Evolutionary conservation across 2,797 vertebrate species (phyloP), one percentile per base, ranked within the genome.

Genomic region (Silurus lanzhouensis): DNA sequence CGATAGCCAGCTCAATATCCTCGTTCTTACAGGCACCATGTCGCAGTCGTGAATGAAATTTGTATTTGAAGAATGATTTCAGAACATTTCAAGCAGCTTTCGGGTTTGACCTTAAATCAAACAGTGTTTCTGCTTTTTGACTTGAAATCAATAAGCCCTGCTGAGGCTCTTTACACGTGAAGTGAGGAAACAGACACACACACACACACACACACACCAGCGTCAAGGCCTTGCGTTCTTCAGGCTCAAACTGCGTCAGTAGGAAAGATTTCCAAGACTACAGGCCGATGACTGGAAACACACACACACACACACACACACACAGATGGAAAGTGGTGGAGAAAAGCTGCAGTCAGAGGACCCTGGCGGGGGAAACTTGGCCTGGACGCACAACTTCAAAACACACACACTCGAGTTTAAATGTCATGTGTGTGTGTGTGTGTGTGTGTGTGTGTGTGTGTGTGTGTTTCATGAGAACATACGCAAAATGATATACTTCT

Each of bases 231-330:
- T 75, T 75, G 78, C 66, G 63, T 86, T 85, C 74, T 93, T 95
- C 92, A 91, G 92, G 94, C 93, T 90, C 48, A 38, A 93, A 93
- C 92, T 90, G 88, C 85, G 92, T 93, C 94, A 93, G 93, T 93
- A 95, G 94, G 94, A 96, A 96, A 95, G 91, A 92, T 94, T 96
- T 93, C 92, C 93, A 92, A 93, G 93, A 95, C 95, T 93, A 52
- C 46, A 74, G 46, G 46, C 46, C 90, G 93, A 93, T 90, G 95
- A 93, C 92, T 93, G 94, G 94, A 96, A 95, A 96, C 94, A 95
- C 91, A 89, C 91, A 90, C 92, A 67, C 64, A 67, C 66, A 96
- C 94, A 95, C 92, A 88, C 91, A 90, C 92, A 77, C 31, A 66
- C 79, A 67, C 63, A 96, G 95, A 96, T 95, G 95, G 95, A 88